Percentiles rank a stretch among this genome's conserved stretches.
Evolutionary conservation across 1,140 invertebrate species (phyloP).

Genomic region (Plutomurus gul): DNA sequence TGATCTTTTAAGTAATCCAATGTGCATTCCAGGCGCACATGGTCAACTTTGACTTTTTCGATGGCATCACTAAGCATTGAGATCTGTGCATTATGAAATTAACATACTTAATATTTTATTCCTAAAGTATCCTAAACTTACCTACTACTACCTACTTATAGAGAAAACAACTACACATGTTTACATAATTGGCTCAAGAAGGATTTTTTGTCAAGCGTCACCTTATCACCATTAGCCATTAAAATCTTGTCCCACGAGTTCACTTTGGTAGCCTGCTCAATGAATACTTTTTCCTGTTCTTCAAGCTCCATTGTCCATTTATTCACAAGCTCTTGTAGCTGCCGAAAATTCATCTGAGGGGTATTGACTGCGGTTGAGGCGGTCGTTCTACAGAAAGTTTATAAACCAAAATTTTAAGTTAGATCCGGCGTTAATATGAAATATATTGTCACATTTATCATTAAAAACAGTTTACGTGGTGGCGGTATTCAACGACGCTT

Average conservation of each 20-base stretch:
- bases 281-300: constrained; percentile 90
- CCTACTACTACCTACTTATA: neutral
- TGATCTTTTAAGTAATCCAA: constrained; percentile 92
- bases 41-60: constrained; percentile 83
- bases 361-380: neutral
- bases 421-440: neutral
- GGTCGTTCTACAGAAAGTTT: neutral
- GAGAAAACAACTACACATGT: neutral
- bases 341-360: constrained; percentile 76
- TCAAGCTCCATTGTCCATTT: constrained; percentile 94
- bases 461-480: neutral
- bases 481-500: neutral
- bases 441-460: neutral
- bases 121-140: neutral
- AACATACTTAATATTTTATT: neutral
- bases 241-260: constrained; percentile 92
- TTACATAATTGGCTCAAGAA: too few relatives aligned
- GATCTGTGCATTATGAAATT: constrained; percentile 64
- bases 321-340: constrained; percentile 90
- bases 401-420: neutral
- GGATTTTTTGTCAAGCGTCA: constrained; percentile 54
- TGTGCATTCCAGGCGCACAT: constrained; percentile 87
- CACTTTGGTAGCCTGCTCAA: constrained; percentile 90
- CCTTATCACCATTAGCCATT: constrained; percentile 88
- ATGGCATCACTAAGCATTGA: constrained; percentile 81